Evolutionary conservation across 1,140 invertebrate genomes (phyloP), one percentile per base, ranked within the genome.

Genomic region (Nephotettix cincticeps): DNA sequence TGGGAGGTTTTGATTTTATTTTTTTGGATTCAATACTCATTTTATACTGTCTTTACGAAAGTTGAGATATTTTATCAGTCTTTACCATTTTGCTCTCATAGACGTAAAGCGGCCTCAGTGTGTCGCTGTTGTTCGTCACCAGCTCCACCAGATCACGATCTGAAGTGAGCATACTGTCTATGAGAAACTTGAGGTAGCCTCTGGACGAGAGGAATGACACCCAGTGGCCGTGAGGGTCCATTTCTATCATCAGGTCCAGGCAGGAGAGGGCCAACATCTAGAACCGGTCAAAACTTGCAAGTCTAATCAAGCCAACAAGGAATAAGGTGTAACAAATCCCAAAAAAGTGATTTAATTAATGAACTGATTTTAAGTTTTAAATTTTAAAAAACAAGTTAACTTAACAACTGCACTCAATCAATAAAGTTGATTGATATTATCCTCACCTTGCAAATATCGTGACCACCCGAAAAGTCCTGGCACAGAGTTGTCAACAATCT

Each of bases 51-150:
- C n/a, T n/a, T n/a, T n/a, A n/a, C n/a, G n/a, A n/a, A n/a, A n/a
- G n/a, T n/a, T n/a, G n/a, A n/a, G n/a, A n/a, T n/a, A n/a, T n/a
- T n/a, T n/a, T n/a, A n/a, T n/a, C n/a, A 36, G 32, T 40, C 1
- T 76, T 77, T 76, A 84, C 84, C 89, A 96, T 91, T 81, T 94
- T 93, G 0, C 93, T 91, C 79, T 95, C 92, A 81, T 94, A 96
- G 0, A 96, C 86, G 82, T 94, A 97, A 0, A 96, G 81, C 0
- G 89, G 87, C 69, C 90, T 86, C 27, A 96, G 82, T 13, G 89
- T 72, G 43, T 89, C 87, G 0, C 90, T 88, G 30, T 86, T 84
- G 1, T 89, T 85, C 71, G 90, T 88, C 21, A 96, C 78, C 17
- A 93, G 85, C 61, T 84, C 82, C 73, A 87, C 85, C 0, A 97